phyloP scores from a whole-genome alignment of 2,888 invertebrate species.

The Embidobia sp. region DNA sequence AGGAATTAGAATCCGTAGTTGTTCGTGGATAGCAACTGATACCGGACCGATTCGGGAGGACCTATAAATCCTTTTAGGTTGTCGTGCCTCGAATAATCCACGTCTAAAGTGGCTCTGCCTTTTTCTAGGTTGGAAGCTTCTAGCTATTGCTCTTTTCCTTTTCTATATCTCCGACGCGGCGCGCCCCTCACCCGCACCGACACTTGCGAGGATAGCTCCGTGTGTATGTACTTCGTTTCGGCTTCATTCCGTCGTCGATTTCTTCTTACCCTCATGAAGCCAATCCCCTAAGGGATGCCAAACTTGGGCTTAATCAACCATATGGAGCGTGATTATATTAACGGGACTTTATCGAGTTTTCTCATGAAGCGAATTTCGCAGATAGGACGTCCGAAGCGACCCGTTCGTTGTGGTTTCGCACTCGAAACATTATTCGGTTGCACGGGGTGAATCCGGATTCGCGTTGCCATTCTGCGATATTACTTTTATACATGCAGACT shows the following conservation, averaged over 20 bases:
- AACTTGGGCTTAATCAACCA: conserved; percentile 77
- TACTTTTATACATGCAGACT: conserved; percentile 65
- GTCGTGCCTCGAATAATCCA: conserved; percentile 78
- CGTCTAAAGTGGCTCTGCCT: conserved; percentile 62
- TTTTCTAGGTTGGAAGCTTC: conserved; percentile 64
- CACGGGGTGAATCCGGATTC: conserved; percentile 61
- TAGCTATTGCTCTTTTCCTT: conserved; percentile 64
- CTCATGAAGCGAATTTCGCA: conserved; percentile 72
- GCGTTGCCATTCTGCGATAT: conserved; percentile 67
- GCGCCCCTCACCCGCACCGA: conserved; percentile 45
- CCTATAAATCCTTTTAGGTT: conserved; percentile 71
- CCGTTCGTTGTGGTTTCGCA: conserved; percentile 69
- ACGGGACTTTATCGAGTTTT: conserved; percentile 76
- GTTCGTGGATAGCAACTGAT: conserved; percentile 69
- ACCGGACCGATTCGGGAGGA: conserved; percentile 67
- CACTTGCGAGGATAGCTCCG: conserved; percentile 56
- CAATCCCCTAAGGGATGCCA: conserved; percentile 72
- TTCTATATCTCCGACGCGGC: conserved; percentile 51
- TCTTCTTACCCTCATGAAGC: conserved; percentile 67
- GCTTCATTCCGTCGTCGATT: conserved; percentile 62
- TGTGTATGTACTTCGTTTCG: conserved; percentile 58
- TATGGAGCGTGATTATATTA: conserved; percentile 78
- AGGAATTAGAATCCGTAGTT: conserved; percentile 49
- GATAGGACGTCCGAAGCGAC: conserved; percentile 68
- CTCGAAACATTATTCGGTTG: conserved; percentile 58